Base-by-base conservation (phyloP, 2,888 invertebrate genomes). In the Biston stratarius region DNA sequence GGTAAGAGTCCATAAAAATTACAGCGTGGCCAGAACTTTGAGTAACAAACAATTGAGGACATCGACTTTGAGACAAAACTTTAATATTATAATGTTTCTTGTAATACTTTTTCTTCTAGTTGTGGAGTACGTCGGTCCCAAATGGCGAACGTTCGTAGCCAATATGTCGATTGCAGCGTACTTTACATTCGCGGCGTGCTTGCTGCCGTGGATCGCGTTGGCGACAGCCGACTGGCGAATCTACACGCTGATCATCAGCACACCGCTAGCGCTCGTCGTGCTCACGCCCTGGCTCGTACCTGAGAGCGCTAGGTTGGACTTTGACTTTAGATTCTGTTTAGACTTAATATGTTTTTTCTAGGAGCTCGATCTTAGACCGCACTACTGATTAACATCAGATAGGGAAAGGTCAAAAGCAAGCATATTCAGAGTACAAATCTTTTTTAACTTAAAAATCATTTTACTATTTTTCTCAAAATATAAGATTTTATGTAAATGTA, bases 121-220 rank as follows among this genome's bases (percentile, higher is more conserved):
- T 51, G 86, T 98, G 61, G 98, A 98, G 83, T 98, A 98, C 87
- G 97, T 98, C 0, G 98, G 97, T 15, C 97, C 97, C 49, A 97
- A 97, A 90, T 98, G 97, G 96, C 95, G 98, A 0, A 98, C 98
- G 0, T 97, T 98, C 83, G 98, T 98, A 0, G 98, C 98, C 1
- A 98, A 98, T 85, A 97, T 98, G 96, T 97, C 97, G 0, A 97
- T 98, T 60, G 98, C 97, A 0, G 94, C 97, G 14, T 98, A 97
- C 93, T 98, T 98, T 91, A 97, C 98, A 0, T 94, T 96, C 52
- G 97, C 97, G 0, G 96, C 98, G 0, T 96, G 97, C 59, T 80
- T 96, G n/a, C 86, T 98, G 45, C 98, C 98, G 0, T 98, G 98
- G 97, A 96, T 98, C 45, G 98, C 98, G 0, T 95, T 97, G 70